Evolutionary conservation across 2,888 invertebrate species (phyloP), one percentile per base, ranked within the genome.

Genomic region (Candidula unifasciata): DNA sequence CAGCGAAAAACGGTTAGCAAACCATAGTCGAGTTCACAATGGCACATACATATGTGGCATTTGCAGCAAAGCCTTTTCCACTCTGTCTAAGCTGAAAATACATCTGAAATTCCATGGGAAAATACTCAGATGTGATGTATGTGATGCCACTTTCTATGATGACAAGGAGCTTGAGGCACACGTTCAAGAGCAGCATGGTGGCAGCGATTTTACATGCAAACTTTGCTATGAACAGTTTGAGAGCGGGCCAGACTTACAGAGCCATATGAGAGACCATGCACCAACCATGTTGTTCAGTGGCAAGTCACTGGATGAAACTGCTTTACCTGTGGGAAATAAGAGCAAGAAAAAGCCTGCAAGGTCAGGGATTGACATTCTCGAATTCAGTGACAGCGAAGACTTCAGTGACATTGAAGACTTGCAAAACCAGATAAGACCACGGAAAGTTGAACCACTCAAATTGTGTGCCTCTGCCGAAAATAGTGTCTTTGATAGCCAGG

Each of bases 221-320:
- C 81, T 85, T 44, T 85, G 85, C 44, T 80, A 85, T 37, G 57
- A 60, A 6, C 37, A 68, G 16, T 85, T 85, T 81, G 68, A 71
- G 21, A 69, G 24, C 57, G 60, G 81, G 18, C n/a, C 24, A 24
- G 81, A 85, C 3, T 44, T 85, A 18, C 57, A 81, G 60, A 37
- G 27, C 24, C 85, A 85, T 37, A 73, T 85, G 57, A 74, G 81
- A 30, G 35, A 85, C 33, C 85, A 85, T 71, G 78, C 71, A 21
- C 85, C 85, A 44, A 85, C 85, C 10, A 85, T 81, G 85, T 78
- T 85, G 24, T 85, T 85, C 35, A 85, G 85, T 64, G 85, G 85
- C 13, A 81, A 52, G 30, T 85, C 80, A n/a, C 44, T 85, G 27
- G 37, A 78, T 64, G 64, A 66, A 66, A 37, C 74, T 30, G 80